Evolutionary conservation across 2,797 vertebrate species (phyloP).

Genomic region (Carduelis carduelis): DNA sequence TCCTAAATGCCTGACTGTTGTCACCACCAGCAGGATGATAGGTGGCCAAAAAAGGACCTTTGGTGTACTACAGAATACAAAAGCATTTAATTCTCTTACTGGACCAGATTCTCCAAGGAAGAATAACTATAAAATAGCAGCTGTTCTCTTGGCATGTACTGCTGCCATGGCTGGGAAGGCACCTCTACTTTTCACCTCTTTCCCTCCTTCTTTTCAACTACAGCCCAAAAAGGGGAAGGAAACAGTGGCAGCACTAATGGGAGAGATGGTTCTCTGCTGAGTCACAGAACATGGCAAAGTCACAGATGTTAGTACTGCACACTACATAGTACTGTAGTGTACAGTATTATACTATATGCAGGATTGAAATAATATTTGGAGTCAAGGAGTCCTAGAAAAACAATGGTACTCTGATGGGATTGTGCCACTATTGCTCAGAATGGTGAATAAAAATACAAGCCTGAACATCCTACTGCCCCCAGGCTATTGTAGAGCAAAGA

Average conservation of each 20-base stretch:
- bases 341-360: not conserved
- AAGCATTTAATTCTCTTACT: not conserved
- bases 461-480: not conserved
- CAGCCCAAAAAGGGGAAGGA: not conserved
- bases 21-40: not conserved
- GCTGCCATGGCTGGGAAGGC: not conserved
- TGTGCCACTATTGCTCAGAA: not conserved
- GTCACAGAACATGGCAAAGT: not conserved
- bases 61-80: not conserved
- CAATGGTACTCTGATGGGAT: not conserved
- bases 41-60: not conserved
- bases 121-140: not conserved
- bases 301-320: not conserved
- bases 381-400: not conserved
- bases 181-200: not conserved
- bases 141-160: not conserved
- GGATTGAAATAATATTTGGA: not conserved
- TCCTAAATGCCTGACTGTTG: not conserved
- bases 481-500: not conserved
- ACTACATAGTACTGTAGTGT: not conserved
- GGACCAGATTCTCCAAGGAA: not conserved
- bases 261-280: not conserved
- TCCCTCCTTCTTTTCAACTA: not conserved
- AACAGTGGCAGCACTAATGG: not conserved
- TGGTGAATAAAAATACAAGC: not conserved